phyloP scores from a whole-genome alignment of 2,113 vertebrate species.

The Carlito syrichta region DNA sequence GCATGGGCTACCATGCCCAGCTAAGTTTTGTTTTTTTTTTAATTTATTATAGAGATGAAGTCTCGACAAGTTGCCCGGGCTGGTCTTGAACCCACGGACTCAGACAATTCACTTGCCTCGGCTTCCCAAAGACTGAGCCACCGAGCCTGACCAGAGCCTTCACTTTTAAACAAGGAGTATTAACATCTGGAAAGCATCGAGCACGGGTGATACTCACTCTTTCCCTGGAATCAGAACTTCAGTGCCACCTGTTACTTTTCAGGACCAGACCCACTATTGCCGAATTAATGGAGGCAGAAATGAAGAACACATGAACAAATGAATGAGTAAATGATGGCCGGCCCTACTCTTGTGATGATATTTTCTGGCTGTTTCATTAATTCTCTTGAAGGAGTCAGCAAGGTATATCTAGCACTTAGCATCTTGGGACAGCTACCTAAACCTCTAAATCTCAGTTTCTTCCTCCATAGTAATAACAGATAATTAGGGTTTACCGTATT shows the following conservation, averaged over 20 bases:
- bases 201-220: no score
- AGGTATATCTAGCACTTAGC: not conserved
- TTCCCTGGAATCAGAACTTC: not conserved
- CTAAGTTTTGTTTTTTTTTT: no score
- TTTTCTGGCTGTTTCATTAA: not conserved
- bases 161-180: not conserved
- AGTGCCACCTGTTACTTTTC: not conserved
- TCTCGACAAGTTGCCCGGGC: no score
- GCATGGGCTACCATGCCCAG: no score
- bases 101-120: no score
- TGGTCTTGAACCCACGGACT: no score
- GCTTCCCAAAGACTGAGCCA: no score
- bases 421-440: not conserved
- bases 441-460: not conserved
- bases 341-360: no score
- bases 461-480: no score
- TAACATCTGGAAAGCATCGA: not conserved
- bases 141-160: no score
- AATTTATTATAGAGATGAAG: no score
- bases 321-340: not conserved
- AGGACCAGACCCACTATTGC: not conserved
- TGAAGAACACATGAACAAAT: not conserved
- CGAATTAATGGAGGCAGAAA: not conserved
- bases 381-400: no score
- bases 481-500: not conserved